Conservation (phyloP, 2,888 invertebrate genomes). For the Scaptomyza tumidula region DNA sequence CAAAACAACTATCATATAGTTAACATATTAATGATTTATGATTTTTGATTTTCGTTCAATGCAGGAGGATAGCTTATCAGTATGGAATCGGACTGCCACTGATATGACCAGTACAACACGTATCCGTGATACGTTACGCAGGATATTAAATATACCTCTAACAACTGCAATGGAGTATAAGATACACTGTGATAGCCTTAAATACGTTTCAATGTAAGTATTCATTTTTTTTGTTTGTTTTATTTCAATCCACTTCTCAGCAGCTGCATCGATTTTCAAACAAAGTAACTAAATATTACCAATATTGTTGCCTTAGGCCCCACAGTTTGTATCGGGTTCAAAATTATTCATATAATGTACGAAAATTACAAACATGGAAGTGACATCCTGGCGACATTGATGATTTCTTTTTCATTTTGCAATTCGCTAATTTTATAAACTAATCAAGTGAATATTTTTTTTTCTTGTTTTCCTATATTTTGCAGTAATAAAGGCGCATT, state of each 20-base stretch:
- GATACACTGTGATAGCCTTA: conserved; percentile 91
- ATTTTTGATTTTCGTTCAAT: conserved; percentile 8
- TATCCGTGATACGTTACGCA: conserved; percentile 96
- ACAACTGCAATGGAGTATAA: conserved; percentile 98
- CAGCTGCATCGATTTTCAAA: too few species aligned
- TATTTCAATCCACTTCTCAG: background rate
- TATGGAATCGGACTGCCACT: conserved; percentile 98
- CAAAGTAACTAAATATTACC: background rate
- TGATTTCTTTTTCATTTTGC: background rate
- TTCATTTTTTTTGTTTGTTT: background rate
- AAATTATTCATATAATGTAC: background rate
- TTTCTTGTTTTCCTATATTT: conserved; percentile 58
- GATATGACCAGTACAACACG: conserved; percentile 94
- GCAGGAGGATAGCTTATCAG: conserved; percentile 97
- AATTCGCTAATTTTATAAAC: conserved; percentile 1
- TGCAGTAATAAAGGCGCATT: conserved; percentile 83
- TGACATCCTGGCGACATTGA: conserved; percentile 4
- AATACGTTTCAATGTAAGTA: conserved; percentile 87
- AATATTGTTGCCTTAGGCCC: conserved; percentile 14
- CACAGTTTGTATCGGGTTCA: conserved; percentile 4
- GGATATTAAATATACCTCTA: conserved; percentile 97
- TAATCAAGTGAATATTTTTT: conserved; percentile 5
- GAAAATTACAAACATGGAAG: background rate
- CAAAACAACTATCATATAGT: background rate
- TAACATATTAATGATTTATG: background rate